Evolutionary conservation across 2,888 invertebrate species (phyloP).

Genomic region (Cremastinae sp.): DNA sequence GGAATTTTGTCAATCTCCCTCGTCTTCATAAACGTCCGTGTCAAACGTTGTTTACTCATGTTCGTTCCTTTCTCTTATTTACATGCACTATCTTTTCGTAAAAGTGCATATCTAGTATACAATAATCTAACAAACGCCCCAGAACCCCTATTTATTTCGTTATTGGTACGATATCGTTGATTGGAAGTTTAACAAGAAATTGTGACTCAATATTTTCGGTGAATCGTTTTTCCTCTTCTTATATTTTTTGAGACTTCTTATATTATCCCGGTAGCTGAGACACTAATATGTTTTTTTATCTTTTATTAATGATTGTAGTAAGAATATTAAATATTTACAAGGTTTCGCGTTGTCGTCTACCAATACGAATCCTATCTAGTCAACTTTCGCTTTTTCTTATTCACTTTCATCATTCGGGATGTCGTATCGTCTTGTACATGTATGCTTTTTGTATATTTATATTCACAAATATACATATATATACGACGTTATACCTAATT

Average conservation of each 20-base stretch:
- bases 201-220: constrained; percentile 19
- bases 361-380: constrained; percentile 6
- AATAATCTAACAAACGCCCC: constrained; percentile 32
- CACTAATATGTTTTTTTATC: too few species aligned
- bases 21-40: not conserved
- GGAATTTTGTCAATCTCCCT: constrained; percentile 28
- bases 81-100: constrained; percentile 37
- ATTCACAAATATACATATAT: constrained; percentile 23
- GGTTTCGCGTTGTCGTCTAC: constrained; percentile 7
- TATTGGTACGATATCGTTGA: constrained; percentile 9
- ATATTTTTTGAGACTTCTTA: constrained; percentile 3
- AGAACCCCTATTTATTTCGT: constrained; percentile 25
- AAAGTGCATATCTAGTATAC: constrained; percentile 13
- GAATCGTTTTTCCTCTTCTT: constrained; percentile 1
- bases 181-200: constrained; percentile 5
- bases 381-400: not conserved
- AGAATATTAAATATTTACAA: constrained; percentile 22
- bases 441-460: constrained; percentile 17
- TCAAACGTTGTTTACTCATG: not conserved
- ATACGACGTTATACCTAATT: constrained; percentile 33
- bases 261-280: constrained; percentile 8
- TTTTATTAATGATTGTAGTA: constrained; percentile 40
- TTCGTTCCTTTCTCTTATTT: constrained; percentile 33
- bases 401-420: not conserved
- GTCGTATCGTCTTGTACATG: not conserved